phyloP scores from a whole-genome alignment of 2,113 vertebrate species.

The Lampris megalopsis region DNA sequence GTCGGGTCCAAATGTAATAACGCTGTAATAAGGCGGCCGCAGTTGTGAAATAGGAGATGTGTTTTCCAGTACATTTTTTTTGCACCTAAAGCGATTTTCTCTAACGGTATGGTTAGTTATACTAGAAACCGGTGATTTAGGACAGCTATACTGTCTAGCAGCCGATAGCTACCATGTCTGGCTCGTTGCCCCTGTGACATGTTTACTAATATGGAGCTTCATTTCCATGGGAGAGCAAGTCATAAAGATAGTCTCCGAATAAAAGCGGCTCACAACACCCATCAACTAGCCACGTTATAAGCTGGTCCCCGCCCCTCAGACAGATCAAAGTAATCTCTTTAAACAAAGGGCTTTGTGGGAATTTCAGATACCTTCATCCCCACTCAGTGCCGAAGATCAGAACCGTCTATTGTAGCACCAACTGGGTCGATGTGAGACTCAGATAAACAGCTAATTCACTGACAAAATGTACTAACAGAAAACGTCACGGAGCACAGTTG shows the following conservation, averaged over 20 bases:
- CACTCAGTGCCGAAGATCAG: slow-evolving; percentile 8
- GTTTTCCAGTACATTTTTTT: not conserved
- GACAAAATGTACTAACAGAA: too few relatives aligned
- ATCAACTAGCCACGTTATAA: slow-evolving; percentile 52
- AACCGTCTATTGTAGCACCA: not conserved
- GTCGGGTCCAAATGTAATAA: not conserved
- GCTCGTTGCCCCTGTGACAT: slow-evolving; percentile 33
- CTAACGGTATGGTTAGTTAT: not conserved
- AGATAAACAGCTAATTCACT: too few relatives aligned
- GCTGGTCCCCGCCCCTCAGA: slow-evolving; percentile 56
- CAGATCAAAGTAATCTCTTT: slow-evolving; percentile 75
- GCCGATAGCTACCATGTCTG: slow-evolving; percentile 41
- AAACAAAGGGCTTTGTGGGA: slow-evolving; percentile 78
- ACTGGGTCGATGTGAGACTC: not conserved
- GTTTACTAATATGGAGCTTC: not conserved
- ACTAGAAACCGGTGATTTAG: slow-evolving; percentile 34
- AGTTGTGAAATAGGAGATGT: not conserved
- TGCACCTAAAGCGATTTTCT: not conserved
- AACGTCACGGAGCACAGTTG: too few relatives aligned
- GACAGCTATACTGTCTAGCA: slow-evolving; percentile 39
- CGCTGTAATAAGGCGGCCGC: not conserved
- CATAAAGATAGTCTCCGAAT: not conserved
- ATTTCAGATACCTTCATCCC: slow-evolving; percentile 62
- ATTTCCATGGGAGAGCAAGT: not conserved
- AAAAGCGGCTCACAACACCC: slow-evolving; percentile 31